Evolutionary conservation across 35 echinoderm and acorn worm genomes (phyloP).

Genomic region (Ophiothrix spiculata): DNA sequence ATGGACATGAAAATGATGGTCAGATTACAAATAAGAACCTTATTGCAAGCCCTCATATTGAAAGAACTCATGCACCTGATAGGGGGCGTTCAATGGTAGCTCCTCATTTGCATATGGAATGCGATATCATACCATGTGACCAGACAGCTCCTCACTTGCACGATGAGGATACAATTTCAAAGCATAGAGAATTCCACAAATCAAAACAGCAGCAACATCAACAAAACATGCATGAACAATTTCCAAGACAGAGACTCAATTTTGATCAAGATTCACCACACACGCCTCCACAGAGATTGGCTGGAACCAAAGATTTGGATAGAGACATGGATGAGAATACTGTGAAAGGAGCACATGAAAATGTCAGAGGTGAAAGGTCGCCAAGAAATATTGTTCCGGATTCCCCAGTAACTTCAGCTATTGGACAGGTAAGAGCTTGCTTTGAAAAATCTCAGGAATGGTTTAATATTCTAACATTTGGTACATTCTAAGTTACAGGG

Average conservation of each 20-base stretch:
- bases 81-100: background rate
- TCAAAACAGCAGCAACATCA: too few relatives aligned
- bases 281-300: background rate
- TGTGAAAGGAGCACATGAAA: background rate
- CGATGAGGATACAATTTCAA: background rate
- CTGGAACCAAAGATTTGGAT: background rate
- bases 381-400: background rate
- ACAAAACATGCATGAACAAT: background rate
- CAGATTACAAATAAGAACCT: too few relatives aligned
- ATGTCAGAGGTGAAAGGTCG: background rate
- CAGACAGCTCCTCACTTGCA: conserved; percentile 34
- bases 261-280: background rate
- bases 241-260: conserved; percentile 24
- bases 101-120: conserved; percentile 91
- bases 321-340: too few relatives aligned
- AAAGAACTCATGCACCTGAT: background rate
- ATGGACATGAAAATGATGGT: too few relatives aligned
- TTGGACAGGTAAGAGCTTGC: conserved; percentile 38
- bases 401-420: conserved; percentile 11
- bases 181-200: too few relatives aligned
- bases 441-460: too few relatives aligned
- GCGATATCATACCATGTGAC: conserved; percentile 88
- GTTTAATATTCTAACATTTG: too few relatives aligned
- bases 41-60: conserved; percentile 49
- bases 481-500: too few relatives aligned